Evolutionary conservation across 2,888 invertebrate species (phyloP), one percentile per base, ranked within the genome.

Genomic region (Ectemnius lituratus): DNA sequence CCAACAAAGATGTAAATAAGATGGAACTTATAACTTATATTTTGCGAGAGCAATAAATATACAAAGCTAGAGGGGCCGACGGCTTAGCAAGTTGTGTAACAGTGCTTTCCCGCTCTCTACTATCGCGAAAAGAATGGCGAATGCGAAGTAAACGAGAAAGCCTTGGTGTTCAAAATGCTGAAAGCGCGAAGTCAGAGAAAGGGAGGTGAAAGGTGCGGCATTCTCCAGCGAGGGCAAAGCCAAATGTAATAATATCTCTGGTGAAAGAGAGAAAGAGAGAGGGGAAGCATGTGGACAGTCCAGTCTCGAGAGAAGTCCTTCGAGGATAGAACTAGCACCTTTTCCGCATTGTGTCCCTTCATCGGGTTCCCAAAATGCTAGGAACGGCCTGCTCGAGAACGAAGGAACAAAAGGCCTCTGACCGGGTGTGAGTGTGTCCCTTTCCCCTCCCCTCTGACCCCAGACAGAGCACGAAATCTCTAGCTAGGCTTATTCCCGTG

Each of bases 311-410:
- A 6, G 16, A 37, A 37, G 59, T 70, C 62, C 58, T 5, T 28
- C 59, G 63, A 65, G 45, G 28, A 49, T 47, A 16, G 27, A 23
- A 69, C 37, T 20, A 61, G 8, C 23, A 20, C 56, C 28, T 64
- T 64, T 66, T 57, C 62, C 59, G 45, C 59, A 57, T 63, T 64
- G 57, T 20, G 52, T 13, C 11, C 23, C 64, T 52, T 49, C 61
- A 66, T 70, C 59, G 62, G 45, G n/a, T 69, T 79, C 70, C 67
- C 20, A 16, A 62, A 79, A 66, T 63, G 58, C 20, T n/a, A 57
- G 16, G 16, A 62, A 23, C 27, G n/a, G 65, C 20, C 14, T n/a
- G 20, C 52, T 14, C 27, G 64, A 68, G 65, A 46, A 63, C 56
- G 62, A 20, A 45, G 46, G 66, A 70, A 74, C 68, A 80, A 80